phyloP scores from a whole-genome alignment of 2,113 vertebrate species.

The Holacanthus passer region DNA sequence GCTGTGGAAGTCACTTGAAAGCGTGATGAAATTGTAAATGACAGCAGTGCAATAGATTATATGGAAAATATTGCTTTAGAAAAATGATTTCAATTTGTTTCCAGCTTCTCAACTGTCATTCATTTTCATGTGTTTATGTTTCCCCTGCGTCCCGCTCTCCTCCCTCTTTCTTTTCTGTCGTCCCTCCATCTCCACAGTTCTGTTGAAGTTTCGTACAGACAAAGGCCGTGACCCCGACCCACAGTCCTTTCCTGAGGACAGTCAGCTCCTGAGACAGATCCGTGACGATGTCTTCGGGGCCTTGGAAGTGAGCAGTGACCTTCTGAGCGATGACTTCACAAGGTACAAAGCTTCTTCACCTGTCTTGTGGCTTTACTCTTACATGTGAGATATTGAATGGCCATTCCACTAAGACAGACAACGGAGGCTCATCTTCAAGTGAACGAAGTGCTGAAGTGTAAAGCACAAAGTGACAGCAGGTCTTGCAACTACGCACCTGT shows the following conservation, averaged over 20 bases:
- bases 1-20: conserved; percentile 32
- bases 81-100: conserved; percentile 43
- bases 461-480: too few species aligned
- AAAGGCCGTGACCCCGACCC: conserved; percentile 89
- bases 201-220: conserved; percentile 92
- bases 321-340: conserved; percentile 89
- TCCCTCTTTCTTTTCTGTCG: neutral
- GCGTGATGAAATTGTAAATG: conserved; percentile 58
- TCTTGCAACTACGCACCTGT: too few species aligned
- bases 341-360: conserved; percentile 78
- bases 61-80: conserved; percentile 46
- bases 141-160: neutral
- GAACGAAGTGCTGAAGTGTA: neutral
- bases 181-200: conserved; percentile 79
- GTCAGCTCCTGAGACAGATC: conserved; percentile 85
- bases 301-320: conserved; percentile 78
- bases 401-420: neutral
- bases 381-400: neutral
- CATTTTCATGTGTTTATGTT: neutral
- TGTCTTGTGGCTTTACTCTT: neutral
- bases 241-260: conserved; percentile 81
- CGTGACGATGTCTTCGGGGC: conserved; percentile 87
- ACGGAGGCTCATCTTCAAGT: neutral
- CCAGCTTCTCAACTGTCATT: conserved; percentile 27
- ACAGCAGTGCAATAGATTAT: conserved; percentile 33